phyloP scores from a whole-genome alignment of 2,797 vertebrate species.

The Presbytis comata region DNA sequence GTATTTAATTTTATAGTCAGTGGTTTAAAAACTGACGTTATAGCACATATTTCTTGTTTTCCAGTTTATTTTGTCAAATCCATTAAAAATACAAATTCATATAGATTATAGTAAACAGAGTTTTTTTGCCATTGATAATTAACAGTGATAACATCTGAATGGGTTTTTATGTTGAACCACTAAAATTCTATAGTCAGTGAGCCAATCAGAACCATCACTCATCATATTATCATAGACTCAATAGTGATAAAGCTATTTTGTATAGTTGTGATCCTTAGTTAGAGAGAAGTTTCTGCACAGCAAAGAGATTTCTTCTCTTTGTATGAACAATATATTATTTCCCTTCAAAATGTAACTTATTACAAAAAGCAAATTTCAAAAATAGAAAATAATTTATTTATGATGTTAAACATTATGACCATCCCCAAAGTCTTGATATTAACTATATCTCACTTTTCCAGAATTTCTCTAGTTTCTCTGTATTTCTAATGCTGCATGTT shows the following conservation, averaged over 20 bases:
- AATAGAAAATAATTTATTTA: background rate
- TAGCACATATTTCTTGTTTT: slow-evolving; percentile 14
- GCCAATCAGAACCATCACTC: background rate
- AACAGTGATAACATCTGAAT: background rate
- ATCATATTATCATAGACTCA: background rate
- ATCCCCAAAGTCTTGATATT: background rate
- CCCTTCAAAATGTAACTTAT: background rate
- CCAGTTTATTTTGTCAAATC: background rate
- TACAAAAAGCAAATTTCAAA: background rate
- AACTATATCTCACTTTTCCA: background rate
- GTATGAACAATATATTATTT: background rate
- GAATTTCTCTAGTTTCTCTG: background rate
- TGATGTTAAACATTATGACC: background rate
- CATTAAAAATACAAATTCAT: background rate
- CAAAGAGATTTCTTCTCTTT: background rate
- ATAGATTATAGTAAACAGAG: background rate
- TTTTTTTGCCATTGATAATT: background rate
- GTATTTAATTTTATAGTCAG: slow-evolving; percentile 45
- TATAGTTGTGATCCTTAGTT: background rate
- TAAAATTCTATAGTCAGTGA: background rate
- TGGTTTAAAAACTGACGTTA: background rate
- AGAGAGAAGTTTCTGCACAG: background rate
- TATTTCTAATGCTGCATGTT: background rate
- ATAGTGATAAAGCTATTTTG: background rate
- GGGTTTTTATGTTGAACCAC: background rate